Evolutionary conservation across 2,797 vertebrate genomes (phyloP).

Genomic region (Echiichthys vipera): DNA sequence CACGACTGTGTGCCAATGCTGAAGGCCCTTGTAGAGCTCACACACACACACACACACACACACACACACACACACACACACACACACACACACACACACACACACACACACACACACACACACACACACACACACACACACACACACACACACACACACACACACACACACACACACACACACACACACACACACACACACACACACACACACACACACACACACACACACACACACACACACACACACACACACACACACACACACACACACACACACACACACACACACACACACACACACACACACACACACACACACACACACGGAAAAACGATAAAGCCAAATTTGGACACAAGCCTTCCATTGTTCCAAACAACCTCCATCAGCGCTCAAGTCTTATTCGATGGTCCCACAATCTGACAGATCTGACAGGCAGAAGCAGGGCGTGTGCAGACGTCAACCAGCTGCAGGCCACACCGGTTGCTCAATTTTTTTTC

Average conservation of each 20-base stretch:
- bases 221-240: background rate
- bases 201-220: background rate
- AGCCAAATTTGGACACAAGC: conserved; percentile 57
- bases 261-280: background rate
- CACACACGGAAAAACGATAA: conserved; percentile 39
- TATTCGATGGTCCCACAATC: conserved; percentile 34
- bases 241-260: background rate
- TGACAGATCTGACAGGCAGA: conserved; percentile 39
- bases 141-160: background rate
- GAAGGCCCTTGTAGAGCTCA: conserved; percentile 26
- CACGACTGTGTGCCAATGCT: conserved; percentile 44
- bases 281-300: background rate
- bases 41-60: background rate
- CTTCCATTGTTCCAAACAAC: conserved; percentile 61
- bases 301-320: background rate
- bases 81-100: conserved; percentile 12
- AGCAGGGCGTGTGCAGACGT: conserved; percentile 33
- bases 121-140: conserved; percentile 4
- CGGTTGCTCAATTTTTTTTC: conserved; percentile 32
- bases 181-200: background rate
- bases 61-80: conserved; percentile 2
- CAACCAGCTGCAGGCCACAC: conserved; percentile 54
- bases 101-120: background rate
- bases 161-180: background rate
- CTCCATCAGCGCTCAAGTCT: conserved; percentile 21